These are phyloP conservation scores for Microtus ochrogaster DNA, from an alignment of 2,113 vertebrate genomes.

Conservation along the genomic window DNA sequence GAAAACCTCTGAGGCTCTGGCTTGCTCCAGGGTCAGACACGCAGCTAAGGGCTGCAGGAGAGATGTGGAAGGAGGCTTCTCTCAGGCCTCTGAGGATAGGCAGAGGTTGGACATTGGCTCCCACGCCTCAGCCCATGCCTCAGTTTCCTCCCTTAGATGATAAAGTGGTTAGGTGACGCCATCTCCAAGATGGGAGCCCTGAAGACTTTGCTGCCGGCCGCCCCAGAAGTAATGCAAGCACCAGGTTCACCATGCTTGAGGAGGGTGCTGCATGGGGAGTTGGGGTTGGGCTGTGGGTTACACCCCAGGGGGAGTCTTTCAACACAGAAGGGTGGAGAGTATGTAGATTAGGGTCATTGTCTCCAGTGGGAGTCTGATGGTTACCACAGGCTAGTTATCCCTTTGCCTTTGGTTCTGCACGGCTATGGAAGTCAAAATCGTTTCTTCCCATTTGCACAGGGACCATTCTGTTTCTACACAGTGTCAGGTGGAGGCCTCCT, in stretches of 20 bases:
- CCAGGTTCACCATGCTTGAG: accelerated
- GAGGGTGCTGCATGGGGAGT: accelerated
- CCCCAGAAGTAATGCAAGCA: accelerated
- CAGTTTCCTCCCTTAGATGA: background rate
- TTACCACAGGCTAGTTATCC: background rate
- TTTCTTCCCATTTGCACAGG: accelerated
- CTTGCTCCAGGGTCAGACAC: background rate
- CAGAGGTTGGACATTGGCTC: background rate
- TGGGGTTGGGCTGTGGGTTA: accelerated
- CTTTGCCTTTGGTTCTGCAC: accelerated
- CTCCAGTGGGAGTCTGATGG: accelerated
- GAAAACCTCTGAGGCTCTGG: background rate
- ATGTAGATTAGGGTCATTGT: background rate
- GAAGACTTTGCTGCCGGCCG: background rate
- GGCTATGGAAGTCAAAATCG: background rate
- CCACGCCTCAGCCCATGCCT: background rate
- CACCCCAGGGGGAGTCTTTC: background rate
- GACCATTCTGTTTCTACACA: background rate
- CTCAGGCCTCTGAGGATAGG: background rate
- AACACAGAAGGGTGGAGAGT: no score
- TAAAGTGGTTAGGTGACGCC: accelerated
- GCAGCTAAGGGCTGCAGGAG: background rate
- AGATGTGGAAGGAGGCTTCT: background rate
- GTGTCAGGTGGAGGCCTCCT: background rate
- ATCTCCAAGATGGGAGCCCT: accelerated